phyloP scores from a whole-genome alignment of 2,888 invertebrate species.

The Drosophila subquinaria region DNA sequence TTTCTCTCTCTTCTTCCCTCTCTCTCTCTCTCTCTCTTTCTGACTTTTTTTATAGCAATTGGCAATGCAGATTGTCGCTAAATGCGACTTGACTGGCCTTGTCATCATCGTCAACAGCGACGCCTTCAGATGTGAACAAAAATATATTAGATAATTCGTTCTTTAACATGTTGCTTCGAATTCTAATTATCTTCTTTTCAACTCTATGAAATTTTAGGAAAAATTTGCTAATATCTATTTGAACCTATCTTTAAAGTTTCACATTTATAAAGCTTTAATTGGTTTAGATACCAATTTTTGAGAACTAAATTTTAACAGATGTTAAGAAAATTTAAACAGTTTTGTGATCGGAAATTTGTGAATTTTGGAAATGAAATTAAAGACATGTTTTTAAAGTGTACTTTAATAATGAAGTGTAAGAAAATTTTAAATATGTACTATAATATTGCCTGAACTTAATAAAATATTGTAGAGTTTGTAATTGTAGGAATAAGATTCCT shows the following conservation, averaged over 20 bases:
- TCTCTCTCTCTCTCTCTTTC: background rate
- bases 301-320: too few relatives aligned
- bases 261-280: background rate
- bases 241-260: background rate
- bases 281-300: background rate
- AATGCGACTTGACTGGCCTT: slow-evolving; percentile 48
- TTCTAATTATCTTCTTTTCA: background rate
- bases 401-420: too few relatives aligned
- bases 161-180: background rate
- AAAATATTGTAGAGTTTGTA: background rate
- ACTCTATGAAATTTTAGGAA: background rate
- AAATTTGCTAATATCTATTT: background rate
- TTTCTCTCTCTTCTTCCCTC: background rate
- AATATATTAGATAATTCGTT: background rate
- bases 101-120: slow-evolving; percentile 60
- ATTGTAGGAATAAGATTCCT: too few relatives aligned
- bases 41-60: slow-evolving; percentile 38
- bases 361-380: too few relatives aligned
- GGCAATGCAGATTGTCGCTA: slow-evolving; percentile 60
- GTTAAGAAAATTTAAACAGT: background rate
- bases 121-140: slow-evolving; percentile 48
- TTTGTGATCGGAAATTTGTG: too few relatives aligned
- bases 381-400: too few relatives aligned
- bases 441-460: background rate
- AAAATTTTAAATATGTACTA: background rate